A percentile compares a stretch with the other conserved stretches of the same genome.
phyloP scores from a whole-genome alignment of 2,888 invertebrate genomes.

The Ariolimax columbianus region DNA sequence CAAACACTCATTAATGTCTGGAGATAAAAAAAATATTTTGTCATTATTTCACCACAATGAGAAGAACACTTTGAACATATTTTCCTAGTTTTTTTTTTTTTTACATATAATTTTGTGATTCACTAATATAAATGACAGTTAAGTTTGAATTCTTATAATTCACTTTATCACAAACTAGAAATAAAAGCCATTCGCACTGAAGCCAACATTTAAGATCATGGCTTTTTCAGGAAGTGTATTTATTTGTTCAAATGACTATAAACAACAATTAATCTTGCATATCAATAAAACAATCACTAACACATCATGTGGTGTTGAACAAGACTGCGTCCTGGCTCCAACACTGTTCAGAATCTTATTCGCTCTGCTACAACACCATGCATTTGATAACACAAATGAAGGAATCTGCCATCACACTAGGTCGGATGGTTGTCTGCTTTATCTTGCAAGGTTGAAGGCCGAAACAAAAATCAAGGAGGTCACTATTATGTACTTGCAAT shows the following conservation, averaged over 20 bases:
- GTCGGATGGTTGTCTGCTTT: no score
- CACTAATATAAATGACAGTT: no score
- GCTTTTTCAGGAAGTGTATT: background rate
- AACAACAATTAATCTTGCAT: background rate
- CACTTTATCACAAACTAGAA: background rate
- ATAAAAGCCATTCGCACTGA: background rate
- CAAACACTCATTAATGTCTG: slow-evolving; percentile 92
- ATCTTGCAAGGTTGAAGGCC: no score
- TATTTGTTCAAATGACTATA: background rate
- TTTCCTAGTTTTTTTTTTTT: background rate
- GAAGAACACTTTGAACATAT: background rate
- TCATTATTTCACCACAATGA: background rate
- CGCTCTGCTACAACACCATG: no score
- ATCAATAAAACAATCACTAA: background rate
- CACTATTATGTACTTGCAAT: no score
- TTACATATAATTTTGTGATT: background rate
- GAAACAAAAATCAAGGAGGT: no score
- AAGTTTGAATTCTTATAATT: background rate
- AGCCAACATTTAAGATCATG: background rate
- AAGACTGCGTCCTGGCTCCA: no score
- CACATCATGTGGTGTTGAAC: no score
- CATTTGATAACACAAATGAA: no score
- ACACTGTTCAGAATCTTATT: no score
- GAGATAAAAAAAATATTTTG: background rate
- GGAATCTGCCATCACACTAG: no score